These are phyloP conservation scores for Caenorhabditis zanzibari DNA, from an alignment of 2,888 invertebrate genomes.

Conservation along the genomic window DNA sequence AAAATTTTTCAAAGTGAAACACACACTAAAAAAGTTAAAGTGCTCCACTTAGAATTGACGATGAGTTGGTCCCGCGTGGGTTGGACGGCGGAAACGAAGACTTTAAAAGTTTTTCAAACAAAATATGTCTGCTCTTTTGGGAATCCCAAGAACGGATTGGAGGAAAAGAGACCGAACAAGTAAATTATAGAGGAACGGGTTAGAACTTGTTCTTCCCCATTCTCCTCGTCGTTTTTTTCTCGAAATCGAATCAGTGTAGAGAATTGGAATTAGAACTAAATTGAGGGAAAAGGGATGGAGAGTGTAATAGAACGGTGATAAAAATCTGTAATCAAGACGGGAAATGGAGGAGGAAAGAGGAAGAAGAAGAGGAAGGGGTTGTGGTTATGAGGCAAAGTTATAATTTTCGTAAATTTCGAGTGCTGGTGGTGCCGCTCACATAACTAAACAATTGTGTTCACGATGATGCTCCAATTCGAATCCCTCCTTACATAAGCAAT, in stretches of 20 bases:
- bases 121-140: not conserved
- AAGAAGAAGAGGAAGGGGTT: not conserved
- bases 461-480: not conserved
- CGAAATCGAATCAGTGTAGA: conserved; percentile 45
- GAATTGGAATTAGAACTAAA: not conserved
- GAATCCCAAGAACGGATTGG: not conserved
- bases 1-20: conserved; percentile 13
- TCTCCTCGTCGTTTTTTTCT: conserved; percentile 1
- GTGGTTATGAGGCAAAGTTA: conserved; percentile 16
- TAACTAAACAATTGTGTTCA: conserved; percentile 41
- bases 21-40: conserved; percentile 13
- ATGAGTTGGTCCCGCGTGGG: conserved; percentile 46
- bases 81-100: conserved; percentile 5
- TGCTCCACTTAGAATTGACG: conserved; percentile 40
- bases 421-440: conserved; percentile 14
- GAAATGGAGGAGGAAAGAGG: not conserved
- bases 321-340: conserved; percentile 16
- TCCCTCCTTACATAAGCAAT: not conserved
- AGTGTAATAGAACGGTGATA: conserved; percentile 25
- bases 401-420: conserved; percentile 42
- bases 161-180: not conserved
- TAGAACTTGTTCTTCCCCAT: conserved; percentile 38
- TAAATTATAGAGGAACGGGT: conserved; percentile 27
- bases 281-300: not conserved
- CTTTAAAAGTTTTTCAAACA: not conserved